Evolutionary conservation across 2,888 invertebrate species (phyloP).

Genomic region (Hermaeophaga mercurialis): DNA sequence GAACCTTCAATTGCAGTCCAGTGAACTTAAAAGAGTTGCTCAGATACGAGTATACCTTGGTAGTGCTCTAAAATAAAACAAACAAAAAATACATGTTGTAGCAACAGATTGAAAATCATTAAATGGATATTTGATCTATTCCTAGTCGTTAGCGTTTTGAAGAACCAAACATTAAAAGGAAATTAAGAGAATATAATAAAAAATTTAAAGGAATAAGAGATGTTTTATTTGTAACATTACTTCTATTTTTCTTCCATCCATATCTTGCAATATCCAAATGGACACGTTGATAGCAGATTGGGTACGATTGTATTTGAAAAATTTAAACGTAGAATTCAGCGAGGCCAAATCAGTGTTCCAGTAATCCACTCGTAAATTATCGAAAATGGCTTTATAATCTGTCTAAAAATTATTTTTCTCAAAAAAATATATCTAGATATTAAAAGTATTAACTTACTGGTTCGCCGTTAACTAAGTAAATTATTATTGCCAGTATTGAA

Average conservation of each 20-base stretch:
- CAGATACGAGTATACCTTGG: constrained; percentile 2
- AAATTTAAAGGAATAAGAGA: neutral
- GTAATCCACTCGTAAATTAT: constrained; percentile 6
- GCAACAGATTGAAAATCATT: too few relatives aligned
- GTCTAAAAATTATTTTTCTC: constrained; percentile 5
- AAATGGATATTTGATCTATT: too few relatives aligned
- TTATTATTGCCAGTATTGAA: too few relatives aligned
- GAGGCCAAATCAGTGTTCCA: constrained; percentile 2
- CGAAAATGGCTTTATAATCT: constrained; percentile 1
- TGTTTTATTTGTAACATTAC: constrained; percentile 1
- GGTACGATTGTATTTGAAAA: constrained; percentile 17
- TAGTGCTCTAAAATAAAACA: constrained; percentile 11
- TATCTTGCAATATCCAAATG: constrained; percentile 13
- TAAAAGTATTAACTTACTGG: constrained; percentile 3
- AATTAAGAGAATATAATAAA: neutral
- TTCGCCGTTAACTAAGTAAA: neutral
- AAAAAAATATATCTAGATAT: too few relatives aligned
- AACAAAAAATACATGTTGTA: too few relatives aligned
- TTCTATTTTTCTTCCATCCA: constrained; percentile 10
- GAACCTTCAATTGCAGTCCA: constrained; percentile 17
- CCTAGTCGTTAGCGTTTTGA: too few relatives aligned
- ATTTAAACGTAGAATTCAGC: neutral
- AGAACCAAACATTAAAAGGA: neutral
- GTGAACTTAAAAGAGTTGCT: constrained; percentile 17
- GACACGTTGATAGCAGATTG: constrained; percentile 14